phyloP scores from a whole-genome alignment of 92 coral and sea anemone genomes.

The Parazoanthus darwini region DNA sequence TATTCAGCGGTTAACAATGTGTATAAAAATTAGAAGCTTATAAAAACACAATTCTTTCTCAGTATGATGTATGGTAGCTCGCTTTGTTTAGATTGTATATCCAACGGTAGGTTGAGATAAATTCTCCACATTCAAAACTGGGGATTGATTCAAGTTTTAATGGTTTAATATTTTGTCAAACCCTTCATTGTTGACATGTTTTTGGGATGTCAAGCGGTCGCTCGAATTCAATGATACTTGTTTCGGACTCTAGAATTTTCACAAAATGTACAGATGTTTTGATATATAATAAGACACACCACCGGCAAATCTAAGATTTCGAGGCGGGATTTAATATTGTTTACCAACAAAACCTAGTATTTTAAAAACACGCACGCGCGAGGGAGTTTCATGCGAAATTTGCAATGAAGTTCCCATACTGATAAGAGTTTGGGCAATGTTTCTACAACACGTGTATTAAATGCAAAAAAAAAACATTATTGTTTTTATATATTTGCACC shows the following conservation, averaged over 20 bases:
- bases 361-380: too few relatives aligned
- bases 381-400: too few relatives aligned
- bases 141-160: not conserved
- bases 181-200: not conserved
- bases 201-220: not conserved
- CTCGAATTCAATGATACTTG: not conserved
- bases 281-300: not conserved
- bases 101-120: not conserved
- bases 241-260: not conserved
- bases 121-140: not conserved
- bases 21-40: not conserved
- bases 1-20: not conserved
- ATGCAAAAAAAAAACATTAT: too few relatives aligned
- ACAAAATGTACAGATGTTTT: not conserved
- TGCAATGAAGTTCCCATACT: too few relatives aligned
- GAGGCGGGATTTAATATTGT: too few relatives aligned
- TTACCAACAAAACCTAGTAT: too few relatives aligned
- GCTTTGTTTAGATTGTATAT: not conserved
- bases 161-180: not conserved
- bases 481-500: too few relatives aligned
- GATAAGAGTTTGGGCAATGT: too few relatives aligned
- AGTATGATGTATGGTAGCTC: not conserved
- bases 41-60: slow-evolving; percentile 19
- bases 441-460: too few relatives aligned
- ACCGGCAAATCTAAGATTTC: too few relatives aligned